phyloP scores from a whole-genome alignment of 1,140 invertebrate genomes.

The Drosophila malerkotliana region DNA sequence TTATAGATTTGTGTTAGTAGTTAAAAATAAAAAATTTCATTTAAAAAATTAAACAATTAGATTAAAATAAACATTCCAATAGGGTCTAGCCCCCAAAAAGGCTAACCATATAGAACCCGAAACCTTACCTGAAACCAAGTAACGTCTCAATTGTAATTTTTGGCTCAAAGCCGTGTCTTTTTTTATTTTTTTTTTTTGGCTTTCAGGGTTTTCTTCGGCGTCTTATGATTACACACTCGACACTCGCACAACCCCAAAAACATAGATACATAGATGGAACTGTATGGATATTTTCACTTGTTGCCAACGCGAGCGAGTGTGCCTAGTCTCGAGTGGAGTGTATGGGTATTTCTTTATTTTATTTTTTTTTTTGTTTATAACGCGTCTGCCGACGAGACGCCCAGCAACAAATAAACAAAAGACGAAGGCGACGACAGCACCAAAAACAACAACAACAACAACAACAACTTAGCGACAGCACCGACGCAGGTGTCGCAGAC shows the following conservation, averaged over 20 bases:
- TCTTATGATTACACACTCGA: slow-evolving; percentile 26
- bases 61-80: too few species aligned
- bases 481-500: slow-evolving; percentile 54
- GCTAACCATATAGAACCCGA: neutral
- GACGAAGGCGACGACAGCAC: slow-evolving; percentile 46
- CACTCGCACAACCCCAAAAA: neutral
- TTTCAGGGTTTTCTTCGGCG: slow-evolving; percentile 30
- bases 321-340: slow-evolving; percentile 4
- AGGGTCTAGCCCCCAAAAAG: too few species aligned
- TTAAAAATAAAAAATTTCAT: too few species aligned
- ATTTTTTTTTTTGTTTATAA: slow-evolving; percentile 58
- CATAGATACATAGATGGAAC: neutral
- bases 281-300: slow-evolving; percentile 59
- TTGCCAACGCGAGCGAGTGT: slow-evolving; percentile 57
- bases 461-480: slow-evolving; percentile 13
- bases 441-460: slow-evolving; percentile 18
- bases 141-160: slow-evolving; percentile 2
- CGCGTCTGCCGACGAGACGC: slow-evolving; percentile 48
- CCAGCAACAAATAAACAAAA: slow-evolving; percentile 72
- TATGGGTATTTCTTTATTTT: slow-evolving; percentile 22
- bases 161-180: neutral
- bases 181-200: neutral
- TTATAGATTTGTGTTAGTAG: too few species aligned
- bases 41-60: too few species aligned
- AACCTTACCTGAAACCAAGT: slow-evolving; percentile 7